phyloP scores from a whole-genome alignment of 2,888 invertebrate species.

The Microdon myrmicae region DNA sequence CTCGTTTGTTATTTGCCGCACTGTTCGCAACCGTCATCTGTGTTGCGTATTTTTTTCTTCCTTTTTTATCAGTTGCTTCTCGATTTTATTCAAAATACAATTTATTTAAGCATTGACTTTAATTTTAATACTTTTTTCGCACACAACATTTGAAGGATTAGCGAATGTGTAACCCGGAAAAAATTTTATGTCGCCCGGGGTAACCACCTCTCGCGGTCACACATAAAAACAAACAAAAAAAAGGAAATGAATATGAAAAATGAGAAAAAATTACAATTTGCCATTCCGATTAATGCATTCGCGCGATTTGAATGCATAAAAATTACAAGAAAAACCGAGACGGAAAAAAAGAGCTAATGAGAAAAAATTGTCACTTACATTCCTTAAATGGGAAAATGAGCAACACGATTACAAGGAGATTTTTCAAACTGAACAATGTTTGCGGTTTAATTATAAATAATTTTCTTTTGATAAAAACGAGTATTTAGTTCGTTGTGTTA shows the following conservation, averaged over 20 bases:
- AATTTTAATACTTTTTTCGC: slow-evolving; percentile 10
- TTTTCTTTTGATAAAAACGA: slow-evolving; percentile 30
- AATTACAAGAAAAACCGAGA: slow-evolving; percentile 6
- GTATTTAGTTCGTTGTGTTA: slow-evolving; percentile 36
- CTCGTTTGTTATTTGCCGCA: slow-evolving; percentile 18
- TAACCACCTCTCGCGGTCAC: neutral
- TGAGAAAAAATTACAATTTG: slow-evolving; percentile 19
- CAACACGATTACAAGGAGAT: slow-evolving; percentile 29
- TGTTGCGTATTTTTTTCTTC: slow-evolving; percentile 41
- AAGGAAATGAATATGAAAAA: slow-evolving; percentile 1
- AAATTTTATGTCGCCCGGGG: neutral
- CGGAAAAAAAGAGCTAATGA: slow-evolving; percentile 6
- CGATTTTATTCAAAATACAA: slow-evolving; percentile 1
- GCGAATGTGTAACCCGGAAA: neutral
- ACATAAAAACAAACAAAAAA: neutral
- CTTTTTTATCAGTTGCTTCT: slow-evolving; percentile 31
- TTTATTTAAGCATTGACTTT: slow-evolving; percentile 14
- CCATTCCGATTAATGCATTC: neutral
- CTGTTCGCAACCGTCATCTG: slow-evolving; percentile 8
- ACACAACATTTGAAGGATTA: slow-evolving; percentile 12
- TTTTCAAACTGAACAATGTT: slow-evolving; percentile 24
- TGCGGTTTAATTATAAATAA: slow-evolving; percentile 18
- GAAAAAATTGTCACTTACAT: slow-evolving; percentile 40
- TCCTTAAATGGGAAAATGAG: slow-evolving; percentile 36
- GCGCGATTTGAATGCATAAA: neutral